phyloP scores from a whole-genome alignment of 2,888 invertebrate species.

The Cerastis rubricosa region DNA sequence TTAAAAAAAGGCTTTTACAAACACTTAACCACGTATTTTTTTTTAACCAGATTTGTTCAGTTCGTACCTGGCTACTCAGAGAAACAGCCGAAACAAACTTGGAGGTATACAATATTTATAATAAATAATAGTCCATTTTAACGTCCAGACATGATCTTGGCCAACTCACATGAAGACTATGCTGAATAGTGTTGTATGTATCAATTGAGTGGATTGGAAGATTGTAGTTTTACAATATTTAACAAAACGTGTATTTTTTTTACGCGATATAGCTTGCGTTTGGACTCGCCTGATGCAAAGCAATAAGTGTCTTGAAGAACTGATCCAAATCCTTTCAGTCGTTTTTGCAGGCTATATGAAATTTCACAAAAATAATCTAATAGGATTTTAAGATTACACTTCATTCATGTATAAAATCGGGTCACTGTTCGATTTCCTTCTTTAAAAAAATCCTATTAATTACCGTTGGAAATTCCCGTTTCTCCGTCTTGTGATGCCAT shows the following conservation, averaged over 20 bases:
- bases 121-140: too few species aligned
- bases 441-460: neutral
- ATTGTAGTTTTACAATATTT: neutral
- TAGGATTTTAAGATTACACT: neutral
- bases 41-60: too few species aligned
- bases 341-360: neutral
- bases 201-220: too few species aligned
- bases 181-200: too few species aligned
- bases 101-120: too few species aligned
- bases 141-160: too few species aligned
- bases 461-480: neutral
- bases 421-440: neutral
- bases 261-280: neutral
- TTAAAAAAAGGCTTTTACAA: too few species aligned
- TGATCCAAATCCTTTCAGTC: neutral
- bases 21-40: too few species aligned
- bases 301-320: neutral
- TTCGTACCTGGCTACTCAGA: too few species aligned
- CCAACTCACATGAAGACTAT: too few species aligned
- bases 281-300: neutral
- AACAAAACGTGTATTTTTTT: neutral
- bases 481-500: neutral
- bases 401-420: neutral
- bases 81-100: too few species aligned
- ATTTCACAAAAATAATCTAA: neutral